phyloP scores from a whole-genome alignment of 1,140 invertebrate species.

The Hyphantria cunea region DNA sequence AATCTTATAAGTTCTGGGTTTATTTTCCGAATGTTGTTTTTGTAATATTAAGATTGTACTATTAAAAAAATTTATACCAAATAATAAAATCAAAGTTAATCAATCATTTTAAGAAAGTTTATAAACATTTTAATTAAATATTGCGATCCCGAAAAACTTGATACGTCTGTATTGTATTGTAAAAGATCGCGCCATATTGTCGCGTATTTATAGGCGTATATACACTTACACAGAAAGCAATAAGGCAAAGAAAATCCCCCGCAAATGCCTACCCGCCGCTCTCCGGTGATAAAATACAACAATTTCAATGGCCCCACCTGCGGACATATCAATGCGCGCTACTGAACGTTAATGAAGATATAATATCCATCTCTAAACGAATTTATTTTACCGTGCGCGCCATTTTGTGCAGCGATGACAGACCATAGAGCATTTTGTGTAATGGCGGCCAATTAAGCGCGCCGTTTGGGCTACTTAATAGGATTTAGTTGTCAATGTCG shows the following conservation, averaged over 20 bases:
- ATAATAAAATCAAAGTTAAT: not conserved
- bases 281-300: constrained; percentile 72
- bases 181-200: no score
- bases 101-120: not conserved
- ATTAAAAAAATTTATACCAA: constrained; percentile 8
- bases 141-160: constrained; percentile 31
- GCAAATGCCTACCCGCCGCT: constrained; percentile 46
- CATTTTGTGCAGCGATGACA: constrained; percentile 72
- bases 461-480: constrained; percentile 61
- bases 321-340: constrained; percentile 70
- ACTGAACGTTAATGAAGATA: constrained; percentile 75
- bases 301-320: constrained; percentile 67
- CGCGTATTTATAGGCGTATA: no score
- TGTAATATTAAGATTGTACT: no score
- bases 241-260: constrained; percentile 48
- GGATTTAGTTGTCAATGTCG: constrained; percentile 78
- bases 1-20: no score
- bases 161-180: constrained; percentile 1
- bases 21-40: no score
- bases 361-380: constrained; percentile 71
- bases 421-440: constrained; percentile 54
- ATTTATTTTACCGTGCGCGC: constrained; percentile 68
- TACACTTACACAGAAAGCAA: constrained; percentile 48
- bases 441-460: constrained; percentile 72
- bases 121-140: not conserved